Base-by-base conservation (phyloP, 2,113 vertebrate genomes). In the Sinosuthora webbiana region DNA sequence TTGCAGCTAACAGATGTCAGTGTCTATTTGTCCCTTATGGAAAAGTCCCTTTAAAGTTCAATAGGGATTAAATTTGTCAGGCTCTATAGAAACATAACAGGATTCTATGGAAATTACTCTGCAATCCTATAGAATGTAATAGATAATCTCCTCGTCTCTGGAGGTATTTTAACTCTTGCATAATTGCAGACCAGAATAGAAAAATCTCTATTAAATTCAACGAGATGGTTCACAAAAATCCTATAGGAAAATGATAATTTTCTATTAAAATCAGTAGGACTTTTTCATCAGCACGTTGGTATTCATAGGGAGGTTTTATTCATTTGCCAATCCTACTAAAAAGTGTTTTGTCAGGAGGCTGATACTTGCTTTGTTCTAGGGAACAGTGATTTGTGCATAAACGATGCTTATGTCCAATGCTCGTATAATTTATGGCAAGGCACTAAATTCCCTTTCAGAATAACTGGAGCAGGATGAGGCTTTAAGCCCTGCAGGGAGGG, bases 11-110 rank as follows among this genome's bases (percentile, higher is more conserved):
- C 94, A 96, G 93, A 97, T 97, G 94, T 94, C 95, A 94, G 28
- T 6, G 80, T 77, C 94, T 96, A 92, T 96, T 96, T 96, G 95
- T 96, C 95, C 95, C 90, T 93, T 87, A 93, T 62, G 92, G 90
- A 96, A 93, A 89, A 96, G 95, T 93, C 93, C 92, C 90, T 68
- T 82, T 78, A 89, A 93, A 96, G 93, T 96, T 96, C 96, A 96
- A 92, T 93, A 82, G 93, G 90, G 94, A 96, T 96, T 96, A 96
- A 95, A 95, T 94, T 95, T 96, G 95, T 97, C 92, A 92, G 95
- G 88, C 88, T 90, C 83, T 96, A 88, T 90, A 95, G 95, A 94
- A 94, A 90, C 88, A 84, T 96, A 96, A 96, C 90, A 96, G 95
- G 94, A 96, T 96, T 96, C 94, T 86, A 78, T 96, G 92, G 94